phyloP scores from a whole-genome alignment of 1,140 invertebrate genomes.

The Leptinotarsa texana region DNA sequence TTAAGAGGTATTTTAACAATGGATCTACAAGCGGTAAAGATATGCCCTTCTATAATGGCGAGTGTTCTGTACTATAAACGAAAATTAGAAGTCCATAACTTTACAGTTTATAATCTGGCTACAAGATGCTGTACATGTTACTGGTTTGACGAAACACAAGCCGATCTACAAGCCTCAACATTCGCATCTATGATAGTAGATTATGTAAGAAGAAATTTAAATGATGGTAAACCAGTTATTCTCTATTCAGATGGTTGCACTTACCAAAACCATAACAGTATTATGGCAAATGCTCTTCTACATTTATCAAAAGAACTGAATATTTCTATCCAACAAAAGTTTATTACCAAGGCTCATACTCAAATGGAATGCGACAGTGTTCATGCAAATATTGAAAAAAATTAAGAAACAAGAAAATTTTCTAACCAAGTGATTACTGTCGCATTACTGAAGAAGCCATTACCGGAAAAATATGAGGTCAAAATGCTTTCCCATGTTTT shows the following conservation, averaged over 20 bases:
- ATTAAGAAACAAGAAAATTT: slow-evolving; percentile 32
- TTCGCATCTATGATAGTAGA: slow-evolving; percentile 46
- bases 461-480: too few relatives aligned
- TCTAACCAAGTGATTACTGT: slow-evolving; percentile 43
- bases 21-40: slow-evolving; percentile 54
- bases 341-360: slow-evolving; percentile 55
- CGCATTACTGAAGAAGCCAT: slow-evolving; percentile 13
- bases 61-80: slow-evolving; percentile 56
- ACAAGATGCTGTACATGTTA: slow-evolving; percentile 42
- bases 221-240: slow-evolving; percentile 14
- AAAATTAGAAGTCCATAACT: slow-evolving; percentile 56
- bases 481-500: too few relatives aligned
- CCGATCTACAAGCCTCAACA: slow-evolving; percentile 51
- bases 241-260: slow-evolving; percentile 17
- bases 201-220: slow-evolving; percentile 20
- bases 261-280: slow-evolving; percentile 33
- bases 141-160: slow-evolving; percentile 38
- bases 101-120: slow-evolving; percentile 54
- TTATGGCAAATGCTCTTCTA: slow-evolving; percentile 50
- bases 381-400: too few relatives aligned
- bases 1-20: slow-evolving; percentile 39
- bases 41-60: slow-evolving; percentile 51
- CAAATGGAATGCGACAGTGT: slow-evolving; percentile 56
- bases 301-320: slow-evolving; percentile 32
- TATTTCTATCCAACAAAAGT: slow-evolving; percentile 54